These are phyloP conservation scores for Apotomis turbidana DNA, from an alignment of 2,888 invertebrate species.

Conservation along the genomic window DNA sequence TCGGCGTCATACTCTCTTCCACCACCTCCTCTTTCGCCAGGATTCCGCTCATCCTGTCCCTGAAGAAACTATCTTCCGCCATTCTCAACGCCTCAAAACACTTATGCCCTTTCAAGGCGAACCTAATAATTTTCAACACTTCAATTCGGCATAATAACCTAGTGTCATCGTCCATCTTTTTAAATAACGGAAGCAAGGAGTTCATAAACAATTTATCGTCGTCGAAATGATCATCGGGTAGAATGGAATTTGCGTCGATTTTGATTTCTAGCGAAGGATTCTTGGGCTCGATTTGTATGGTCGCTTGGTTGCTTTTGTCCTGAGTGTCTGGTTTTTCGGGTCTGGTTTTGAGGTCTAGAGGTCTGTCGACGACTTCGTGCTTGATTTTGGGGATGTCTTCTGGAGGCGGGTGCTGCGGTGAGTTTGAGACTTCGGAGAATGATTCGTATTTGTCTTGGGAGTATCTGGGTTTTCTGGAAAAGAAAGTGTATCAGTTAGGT, in stretches of 20 bases:
- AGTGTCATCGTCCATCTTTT: conserved; percentile 78
- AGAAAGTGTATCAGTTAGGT: neutral
- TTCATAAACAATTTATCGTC: conserved; percentile 78
- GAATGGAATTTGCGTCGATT: conserved; percentile 72
- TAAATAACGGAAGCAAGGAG: conserved; percentile 72
- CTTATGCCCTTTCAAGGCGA: conserved; percentile 71
- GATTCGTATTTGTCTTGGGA: conserved; percentile 78
- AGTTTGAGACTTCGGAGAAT: conserved; percentile 74
- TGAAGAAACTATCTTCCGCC: conserved; percentile 67
- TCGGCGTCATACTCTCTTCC: conserved; percentile 47
- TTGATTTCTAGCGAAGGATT: conserved; percentile 67
- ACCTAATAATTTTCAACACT: conserved; percentile 72
- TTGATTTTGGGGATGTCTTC: conserved; percentile 71
- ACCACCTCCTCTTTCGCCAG: conserved; percentile 60
- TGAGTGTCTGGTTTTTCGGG: conserved; percentile 60
- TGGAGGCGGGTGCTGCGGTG: conserved; percentile 69
- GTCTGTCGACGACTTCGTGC: conserved; percentile 64
- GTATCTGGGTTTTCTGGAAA: conserved; percentile 70
- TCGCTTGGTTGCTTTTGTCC: conserved; percentile 68
- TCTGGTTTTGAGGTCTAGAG: conserved; percentile 69
- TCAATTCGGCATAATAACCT: conserved; percentile 73
- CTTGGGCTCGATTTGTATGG: conserved; percentile 53
- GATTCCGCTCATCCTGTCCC: conserved; percentile 59
- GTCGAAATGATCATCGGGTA: conserved; percentile 76
- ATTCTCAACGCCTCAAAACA: conserved; percentile 68